A percentile compares a stretch with the other conserved stretches of the same genome.
phyloP scores from a whole-genome alignment of 2,888 invertebrate genomes.

The Hypomecis atomaria region DNA sequence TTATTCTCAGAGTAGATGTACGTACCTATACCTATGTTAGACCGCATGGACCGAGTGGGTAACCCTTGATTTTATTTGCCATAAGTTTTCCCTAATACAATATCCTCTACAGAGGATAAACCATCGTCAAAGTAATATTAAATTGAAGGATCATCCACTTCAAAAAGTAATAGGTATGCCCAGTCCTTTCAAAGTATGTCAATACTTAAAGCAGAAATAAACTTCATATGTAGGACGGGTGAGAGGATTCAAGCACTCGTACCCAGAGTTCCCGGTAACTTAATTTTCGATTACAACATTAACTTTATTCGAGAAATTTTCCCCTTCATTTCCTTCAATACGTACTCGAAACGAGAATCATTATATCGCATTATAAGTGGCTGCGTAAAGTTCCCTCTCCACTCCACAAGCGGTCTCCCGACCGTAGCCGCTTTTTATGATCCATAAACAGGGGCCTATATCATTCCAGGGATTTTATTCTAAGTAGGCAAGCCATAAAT shows the following conservation, averaged over 20 bases:
- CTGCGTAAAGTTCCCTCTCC: constrained; percentile 51
- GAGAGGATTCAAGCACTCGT: constrained; percentile 9
- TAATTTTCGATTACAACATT: constrained; percentile 20
- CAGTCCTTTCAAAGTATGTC: too few species aligned
- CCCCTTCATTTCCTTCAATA: constrained; percentile 46
- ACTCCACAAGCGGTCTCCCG: constrained; percentile 49
- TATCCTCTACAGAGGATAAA: too few species aligned
- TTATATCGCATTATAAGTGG: constrained; percentile 51
- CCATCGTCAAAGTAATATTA: too few species aligned
- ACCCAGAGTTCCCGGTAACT: constrained; percentile 19
- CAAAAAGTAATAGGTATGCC: too few species aligned
- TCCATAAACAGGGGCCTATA: constrained; percentile 60
- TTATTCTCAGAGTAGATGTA: too few species aligned
- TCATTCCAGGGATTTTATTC: constrained; percentile 58
- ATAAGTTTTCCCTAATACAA: too few species aligned
- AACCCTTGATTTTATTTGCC: too few species aligned
- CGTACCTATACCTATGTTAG: too few species aligned
- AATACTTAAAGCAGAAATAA: constrained; percentile 1
- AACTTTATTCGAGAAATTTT: constrained; percentile 34
- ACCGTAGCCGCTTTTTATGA: constrained; percentile 54
- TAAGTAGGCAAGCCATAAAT: constrained; percentile 54
- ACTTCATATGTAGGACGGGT: constrained; percentile 9
- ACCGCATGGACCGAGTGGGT: too few species aligned
- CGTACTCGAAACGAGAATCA: constrained; percentile 49
- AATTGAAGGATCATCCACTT: too few species aligned